phyloP scores from a whole-genome alignment of 1,140 invertebrate genomes.

The Rhizoglyphus robini region DNA sequence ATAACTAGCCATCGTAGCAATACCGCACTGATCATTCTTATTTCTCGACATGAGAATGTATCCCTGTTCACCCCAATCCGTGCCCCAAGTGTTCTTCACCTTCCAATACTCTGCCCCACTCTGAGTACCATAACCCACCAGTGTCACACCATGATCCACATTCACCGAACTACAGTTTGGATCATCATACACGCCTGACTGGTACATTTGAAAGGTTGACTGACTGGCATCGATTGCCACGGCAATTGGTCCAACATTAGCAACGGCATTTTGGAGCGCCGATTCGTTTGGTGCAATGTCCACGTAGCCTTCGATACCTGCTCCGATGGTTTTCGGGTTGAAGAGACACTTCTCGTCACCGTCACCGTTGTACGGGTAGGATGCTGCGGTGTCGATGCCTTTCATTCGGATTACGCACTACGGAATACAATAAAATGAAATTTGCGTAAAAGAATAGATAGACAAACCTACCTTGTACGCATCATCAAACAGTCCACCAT shows the following conservation, averaged over 20 bases:
- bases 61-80: slow-evolving; percentile 27
- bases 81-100: slow-evolving; percentile 55
- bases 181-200: slow-evolving; percentile 48
- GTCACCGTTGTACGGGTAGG: slow-evolving; percentile 35
- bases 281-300: slow-evolving; percentile 30
- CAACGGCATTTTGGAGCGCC: slow-evolving; percentile 38
- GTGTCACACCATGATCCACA: slow-evolving; percentile 75
- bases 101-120: slow-evolving; percentile 58
- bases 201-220: slow-evolving; percentile 54
- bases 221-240: slow-evolving; percentile 38
- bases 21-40: slow-evolving; percentile 34
- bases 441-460: too few species aligned
- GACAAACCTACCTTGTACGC: not conserved
- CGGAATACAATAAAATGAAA: too few species aligned
- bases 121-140: slow-evolving; percentile 64
- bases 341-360: slow-evolving; percentile 47
- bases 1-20: slow-evolving; percentile 33
- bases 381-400: slow-evolving; percentile 37
- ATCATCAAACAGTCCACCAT: slow-evolving; percentile 36
- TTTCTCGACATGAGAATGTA: slow-evolving; percentile 35
- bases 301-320: slow-evolving; percentile 21
- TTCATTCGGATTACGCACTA: not conserved
- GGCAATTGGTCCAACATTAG: slow-evolving; percentile 42
- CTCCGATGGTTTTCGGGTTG: slow-evolving; percentile 42
- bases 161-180: slow-evolving; percentile 47